Percentiles rank a stretch among this genome's conserved stretches.
Conservation (phyloP, 2,797 vertebrate species). For the Naso thynnoides region DNA sequence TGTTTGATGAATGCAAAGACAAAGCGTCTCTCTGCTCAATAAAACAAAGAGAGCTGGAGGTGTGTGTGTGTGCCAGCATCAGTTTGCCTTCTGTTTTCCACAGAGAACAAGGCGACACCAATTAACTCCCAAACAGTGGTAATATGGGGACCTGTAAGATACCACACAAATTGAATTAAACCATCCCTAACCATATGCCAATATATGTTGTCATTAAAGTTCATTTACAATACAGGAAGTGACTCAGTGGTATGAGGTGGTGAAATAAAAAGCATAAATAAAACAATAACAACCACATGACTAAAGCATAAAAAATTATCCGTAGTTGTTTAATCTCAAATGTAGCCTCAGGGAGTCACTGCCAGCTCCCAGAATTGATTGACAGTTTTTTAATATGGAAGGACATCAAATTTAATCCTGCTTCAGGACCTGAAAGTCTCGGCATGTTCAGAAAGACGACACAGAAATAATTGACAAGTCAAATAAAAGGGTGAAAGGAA, state of each 20-base stretch:
- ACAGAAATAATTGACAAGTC: background rate
- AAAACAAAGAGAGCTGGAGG: constrained; percentile 35
- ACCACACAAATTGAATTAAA: constrained; percentile 65
- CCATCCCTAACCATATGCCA: constrained; percentile 55
- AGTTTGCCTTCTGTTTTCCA: constrained; percentile 56
- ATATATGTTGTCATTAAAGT: constrained; percentile 48
- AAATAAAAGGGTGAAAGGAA: background rate
- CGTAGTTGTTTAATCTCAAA: background rate
- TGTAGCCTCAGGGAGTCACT: background rate
- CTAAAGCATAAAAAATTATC: constrained; percentile 11
- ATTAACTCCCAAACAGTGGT: constrained; percentile 65
- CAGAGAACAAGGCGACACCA: constrained; percentile 54
- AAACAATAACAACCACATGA: constrained; percentile 15
- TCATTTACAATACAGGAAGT: background rate
- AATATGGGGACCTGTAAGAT: constrained; percentile 63
- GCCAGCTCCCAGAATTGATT: constrained; percentile 11
- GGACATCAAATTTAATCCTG: background rate
- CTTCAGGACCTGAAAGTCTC: too few relatives aligned
- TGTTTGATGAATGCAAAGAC: constrained; percentile 55
- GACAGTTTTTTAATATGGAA: constrained; percentile 12
- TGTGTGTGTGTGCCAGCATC: constrained; percentile 42
- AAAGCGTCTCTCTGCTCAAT: constrained; percentile 30
- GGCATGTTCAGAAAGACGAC: background rate
- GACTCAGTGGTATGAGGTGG: background rate
- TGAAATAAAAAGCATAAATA: constrained; percentile 14